phyloP scores from a whole-genome alignment of 2,888 invertebrate species.

The Tipula helvola region DNA sequence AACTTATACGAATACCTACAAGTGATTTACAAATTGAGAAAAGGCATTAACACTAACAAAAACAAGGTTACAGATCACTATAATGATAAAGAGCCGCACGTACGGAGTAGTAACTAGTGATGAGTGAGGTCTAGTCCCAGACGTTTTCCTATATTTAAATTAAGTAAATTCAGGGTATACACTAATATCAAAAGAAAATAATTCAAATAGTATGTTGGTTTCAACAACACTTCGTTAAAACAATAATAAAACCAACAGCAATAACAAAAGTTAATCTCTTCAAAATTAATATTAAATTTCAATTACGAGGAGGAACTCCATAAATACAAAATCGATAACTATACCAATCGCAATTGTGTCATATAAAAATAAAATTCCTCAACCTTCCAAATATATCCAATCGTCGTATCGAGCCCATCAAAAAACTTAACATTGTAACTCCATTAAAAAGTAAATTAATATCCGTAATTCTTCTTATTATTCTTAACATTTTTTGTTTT shows the following conservation, averaged over 20 bases:
- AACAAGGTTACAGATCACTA: too few species aligned
- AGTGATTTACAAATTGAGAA: too few species aligned
- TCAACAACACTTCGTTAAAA: background rate
- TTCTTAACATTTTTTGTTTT: background rate
- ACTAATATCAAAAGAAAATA: background rate
- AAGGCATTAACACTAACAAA: too few species aligned
- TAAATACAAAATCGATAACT: background rate
- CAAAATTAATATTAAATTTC: background rate
- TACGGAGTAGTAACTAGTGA: too few species aligned
- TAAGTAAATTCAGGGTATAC: too few species aligned
- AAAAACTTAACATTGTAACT: background rate
- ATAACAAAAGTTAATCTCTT: background rate
- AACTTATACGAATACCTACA: too few species aligned
- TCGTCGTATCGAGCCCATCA: background rate
- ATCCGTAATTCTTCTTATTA: background rate
- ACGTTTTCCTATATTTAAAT: too few species aligned
- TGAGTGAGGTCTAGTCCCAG: too few species aligned
- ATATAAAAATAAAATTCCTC: background rate
- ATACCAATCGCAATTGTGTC: background rate
- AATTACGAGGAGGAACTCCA: background rate
- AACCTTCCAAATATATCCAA: background rate
- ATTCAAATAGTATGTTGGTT: background rate
- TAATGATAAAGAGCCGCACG: too few species aligned
- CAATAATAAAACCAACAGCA: background rate
- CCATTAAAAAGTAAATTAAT: conserved; percentile 4